A percentile compares a stretch with the other conserved stretches of the same genome.
Conservation (phyloP, 2,888 invertebrate genomes). For the Colletes collaris region DNA sequence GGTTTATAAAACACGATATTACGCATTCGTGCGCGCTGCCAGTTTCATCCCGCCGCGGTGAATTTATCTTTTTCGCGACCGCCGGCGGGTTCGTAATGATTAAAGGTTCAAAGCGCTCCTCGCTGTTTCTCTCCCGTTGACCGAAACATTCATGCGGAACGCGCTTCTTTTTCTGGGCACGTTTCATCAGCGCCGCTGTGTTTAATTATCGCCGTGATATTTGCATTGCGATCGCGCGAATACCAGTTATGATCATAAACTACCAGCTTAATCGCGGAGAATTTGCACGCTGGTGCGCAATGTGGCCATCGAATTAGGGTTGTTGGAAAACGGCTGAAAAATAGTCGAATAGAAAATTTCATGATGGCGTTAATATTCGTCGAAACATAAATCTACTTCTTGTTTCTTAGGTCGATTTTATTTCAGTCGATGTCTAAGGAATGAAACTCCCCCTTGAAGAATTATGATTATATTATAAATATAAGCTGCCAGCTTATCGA, state of each 20-base stretch:
- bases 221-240: slow-evolving; percentile 62
- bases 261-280: slow-evolving; percentile 42
- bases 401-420: no score
- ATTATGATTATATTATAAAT: no score
- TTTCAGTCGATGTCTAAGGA: no score
- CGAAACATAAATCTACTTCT: no score
- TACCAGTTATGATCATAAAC: slow-evolving; percentile 63
- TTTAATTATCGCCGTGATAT: slow-evolving; percentile 65
- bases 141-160: slow-evolving; percentile 4
- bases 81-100: slow-evolving; percentile 13
- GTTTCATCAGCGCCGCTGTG: slow-evolving; percentile 6
- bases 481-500: no score
- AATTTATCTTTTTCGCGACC: slow-evolving; percentile 18
- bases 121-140: background rate
- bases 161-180: slow-evolving; percentile 3
- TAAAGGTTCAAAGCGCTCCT: slow-evolving; percentile 18
- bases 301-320: no score
- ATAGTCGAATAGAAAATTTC: no score
- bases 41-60: slow-evolving; percentile 14
- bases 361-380: no score
- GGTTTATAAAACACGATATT: slow-evolving; percentile 51
- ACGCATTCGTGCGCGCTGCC: slow-evolving; percentile 35
- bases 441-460: no score
- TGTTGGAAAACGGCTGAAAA: no score
- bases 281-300: no score